These are phyloP conservation scores for Nephotettix cincticeps DNA, from an alignment of 1,140 invertebrate genomes.

Conservation along the genomic window DNA sequence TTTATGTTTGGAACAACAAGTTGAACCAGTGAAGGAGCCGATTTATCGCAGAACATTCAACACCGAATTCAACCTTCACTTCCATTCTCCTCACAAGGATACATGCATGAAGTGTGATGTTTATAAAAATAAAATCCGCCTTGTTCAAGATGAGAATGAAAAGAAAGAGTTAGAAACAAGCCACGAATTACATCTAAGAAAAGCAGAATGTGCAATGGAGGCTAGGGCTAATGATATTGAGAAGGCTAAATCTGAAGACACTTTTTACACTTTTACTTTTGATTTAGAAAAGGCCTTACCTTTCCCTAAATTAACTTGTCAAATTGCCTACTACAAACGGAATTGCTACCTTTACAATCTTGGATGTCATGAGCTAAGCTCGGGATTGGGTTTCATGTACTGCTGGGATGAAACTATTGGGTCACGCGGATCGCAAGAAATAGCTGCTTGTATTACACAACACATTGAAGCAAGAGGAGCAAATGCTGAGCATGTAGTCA, in stretches of 20 bases:
- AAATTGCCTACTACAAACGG: constrained; percentile 30
- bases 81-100: constrained; percentile 44
- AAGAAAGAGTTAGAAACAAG: constrained; percentile 29
- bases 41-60: constrained; percentile 32
- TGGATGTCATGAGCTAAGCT: constrained; percentile 30
- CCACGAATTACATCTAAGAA: constrained; percentile 37
- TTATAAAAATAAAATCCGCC: constrained; percentile 31
- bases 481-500: constrained; percentile 14
- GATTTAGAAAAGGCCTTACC: constrained; percentile 30
- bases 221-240: neutral
- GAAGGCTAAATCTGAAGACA: neutral
- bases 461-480: constrained; percentile 11
- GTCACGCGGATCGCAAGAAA: constrained; percentile 25
- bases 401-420: constrained; percentile 20
- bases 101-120: constrained; percentile 39
- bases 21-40: constrained; percentile 21
- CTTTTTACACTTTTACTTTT: neutral
- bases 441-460: constrained; percentile 6
- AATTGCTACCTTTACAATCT: constrained; percentile 35
- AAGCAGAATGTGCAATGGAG: constrained; percentile 28
- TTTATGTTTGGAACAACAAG: neutral
- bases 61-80: constrained; percentile 31
- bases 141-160: constrained; percentile 17
- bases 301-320: constrained; percentile 26
- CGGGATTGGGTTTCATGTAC: constrained; percentile 2